These are phyloP conservation scores for Parotia lawesii DNA, from an alignment of 2,113 vertebrate species.

Conservation along the genomic window DNA sequence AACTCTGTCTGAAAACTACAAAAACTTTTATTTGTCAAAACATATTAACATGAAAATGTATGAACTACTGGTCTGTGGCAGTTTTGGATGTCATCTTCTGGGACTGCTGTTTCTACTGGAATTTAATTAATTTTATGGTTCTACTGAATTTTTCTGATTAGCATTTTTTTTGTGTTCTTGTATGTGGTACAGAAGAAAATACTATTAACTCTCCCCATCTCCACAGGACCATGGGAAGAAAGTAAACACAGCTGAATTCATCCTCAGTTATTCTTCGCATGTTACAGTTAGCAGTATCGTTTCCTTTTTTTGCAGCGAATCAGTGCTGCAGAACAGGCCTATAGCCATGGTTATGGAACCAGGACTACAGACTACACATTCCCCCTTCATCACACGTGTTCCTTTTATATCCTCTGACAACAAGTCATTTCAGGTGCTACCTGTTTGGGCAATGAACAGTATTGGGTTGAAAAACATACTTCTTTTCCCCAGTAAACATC, in stretches of 20 bases:
- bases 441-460: background rate
- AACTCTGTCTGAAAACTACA: background rate
- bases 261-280: background rate
- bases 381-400: rapidly evolving
- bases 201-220: background rate
- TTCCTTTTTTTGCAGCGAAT: rapidly evolving
- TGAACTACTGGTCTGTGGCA: background rate
- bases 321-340: background rate
- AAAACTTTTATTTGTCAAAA: background rate
- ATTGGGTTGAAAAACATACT: background rate
- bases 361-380: background rate
- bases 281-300: rapidly evolving
- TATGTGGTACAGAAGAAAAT: background rate
- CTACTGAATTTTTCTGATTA: background rate
- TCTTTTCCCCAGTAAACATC: background rate
- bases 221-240: background rate
- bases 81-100: background rate
- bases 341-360: background rate
- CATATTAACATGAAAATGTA: background rate
- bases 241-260: background rate
- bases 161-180: background rate
- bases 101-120: background rate
- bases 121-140: background rate
- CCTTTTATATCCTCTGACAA: background rate
- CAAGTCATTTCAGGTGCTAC: background rate